phyloP scores from a whole-genome alignment of 1,140 invertebrate species.

The Pomacea maculata region DNA sequence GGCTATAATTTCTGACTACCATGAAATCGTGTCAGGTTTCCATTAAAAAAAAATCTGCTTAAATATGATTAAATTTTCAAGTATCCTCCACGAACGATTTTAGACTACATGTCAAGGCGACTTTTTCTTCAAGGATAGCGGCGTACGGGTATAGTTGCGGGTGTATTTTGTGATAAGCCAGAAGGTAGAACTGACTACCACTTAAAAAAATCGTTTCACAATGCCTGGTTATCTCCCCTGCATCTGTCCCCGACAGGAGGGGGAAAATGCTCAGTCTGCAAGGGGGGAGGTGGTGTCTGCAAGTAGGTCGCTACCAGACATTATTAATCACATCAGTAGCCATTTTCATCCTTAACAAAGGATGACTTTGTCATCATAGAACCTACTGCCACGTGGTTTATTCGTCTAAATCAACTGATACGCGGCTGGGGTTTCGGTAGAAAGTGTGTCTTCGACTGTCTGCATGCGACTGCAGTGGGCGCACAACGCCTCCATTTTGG shows the following conservation, averaged over 20 bases:
- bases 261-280: background rate
- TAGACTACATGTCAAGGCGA: too few relatives aligned
- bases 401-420: background rate
- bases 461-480: conserved; percentile 20
- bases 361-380: background rate
- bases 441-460: conserved; percentile 8
- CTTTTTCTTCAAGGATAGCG: too few relatives aligned
- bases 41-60: too few relatives aligned
- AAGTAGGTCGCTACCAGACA: conserved; percentile 15
- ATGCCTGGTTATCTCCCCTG: conserved; percentile 19
- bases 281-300: conserved; percentile 24
- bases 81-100: too few relatives aligned
- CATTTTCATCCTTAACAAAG: background rate
- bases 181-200: too few relatives aligned
- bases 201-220: too few relatives aligned
- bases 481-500: conserved; percentile 24
- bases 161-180: too few relatives aligned
- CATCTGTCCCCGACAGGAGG: conserved; percentile 17
- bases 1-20: too few relatives aligned
- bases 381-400: background rate
- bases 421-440: background rate
- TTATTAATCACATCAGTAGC: background rate
- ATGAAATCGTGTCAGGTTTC: too few relatives aligned
- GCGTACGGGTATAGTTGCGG: too few relatives aligned
- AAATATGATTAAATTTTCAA: too few relatives aligned